phyloP scores from a whole-genome alignment of 2,888 invertebrate genomes.

The Drosophila demipolita region DNA sequence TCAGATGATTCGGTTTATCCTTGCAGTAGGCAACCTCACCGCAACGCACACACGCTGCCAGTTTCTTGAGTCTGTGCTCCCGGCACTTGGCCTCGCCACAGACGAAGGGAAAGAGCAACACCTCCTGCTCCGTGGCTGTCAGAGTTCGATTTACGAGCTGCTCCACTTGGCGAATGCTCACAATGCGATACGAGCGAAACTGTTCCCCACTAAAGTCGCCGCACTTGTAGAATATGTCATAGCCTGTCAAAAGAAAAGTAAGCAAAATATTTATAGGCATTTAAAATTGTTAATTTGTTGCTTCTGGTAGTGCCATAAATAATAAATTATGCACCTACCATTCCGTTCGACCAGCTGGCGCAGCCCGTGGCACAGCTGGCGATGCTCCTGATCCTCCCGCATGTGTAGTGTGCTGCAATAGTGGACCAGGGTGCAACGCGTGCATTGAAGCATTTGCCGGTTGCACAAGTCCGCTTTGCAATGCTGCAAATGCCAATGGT shows the following conservation, averaged over 20 bases:
- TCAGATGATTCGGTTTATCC: slow-evolving; percentile 86
- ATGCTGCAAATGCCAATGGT: slow-evolving; percentile 54
- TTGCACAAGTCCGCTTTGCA: slow-evolving; percentile 80
- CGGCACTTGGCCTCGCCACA: slow-evolving; percentile 87
- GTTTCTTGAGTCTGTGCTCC: slow-evolving; percentile 86
- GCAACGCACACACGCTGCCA: slow-evolving; percentile 87
- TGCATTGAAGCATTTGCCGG: slow-evolving; percentile 80
- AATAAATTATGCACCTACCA: slow-evolving; percentile 83
- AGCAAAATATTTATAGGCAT: not conserved
- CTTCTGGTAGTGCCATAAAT: not conserved
- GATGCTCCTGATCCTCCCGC: slow-evolving; percentile 87
- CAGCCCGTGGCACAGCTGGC: slow-evolving; percentile 87
- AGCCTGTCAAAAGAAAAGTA: slow-evolving; percentile 82
- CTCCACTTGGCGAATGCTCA: slow-evolving; percentile 87
- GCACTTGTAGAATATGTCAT: slow-evolving; percentile 86
- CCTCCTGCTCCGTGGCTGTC: slow-evolving; percentile 89
- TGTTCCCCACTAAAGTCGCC: slow-evolving; percentile 86
- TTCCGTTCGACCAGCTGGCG: slow-evolving; percentile 87
- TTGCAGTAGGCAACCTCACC: slow-evolving; percentile 88
- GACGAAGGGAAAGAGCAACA: slow-evolving; percentile 88
- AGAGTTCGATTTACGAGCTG: slow-evolving; percentile 87
- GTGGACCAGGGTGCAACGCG: slow-evolving; percentile 87
- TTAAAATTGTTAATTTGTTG: not conserved
- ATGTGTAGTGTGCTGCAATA: slow-evolving; percentile 89
- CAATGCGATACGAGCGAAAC: slow-evolving; percentile 88